These are phyloP conservation scores for Ormyrus rosae DNA, from an alignment of 2,888 invertebrate genomes.

Conservation along the genomic window DNA sequence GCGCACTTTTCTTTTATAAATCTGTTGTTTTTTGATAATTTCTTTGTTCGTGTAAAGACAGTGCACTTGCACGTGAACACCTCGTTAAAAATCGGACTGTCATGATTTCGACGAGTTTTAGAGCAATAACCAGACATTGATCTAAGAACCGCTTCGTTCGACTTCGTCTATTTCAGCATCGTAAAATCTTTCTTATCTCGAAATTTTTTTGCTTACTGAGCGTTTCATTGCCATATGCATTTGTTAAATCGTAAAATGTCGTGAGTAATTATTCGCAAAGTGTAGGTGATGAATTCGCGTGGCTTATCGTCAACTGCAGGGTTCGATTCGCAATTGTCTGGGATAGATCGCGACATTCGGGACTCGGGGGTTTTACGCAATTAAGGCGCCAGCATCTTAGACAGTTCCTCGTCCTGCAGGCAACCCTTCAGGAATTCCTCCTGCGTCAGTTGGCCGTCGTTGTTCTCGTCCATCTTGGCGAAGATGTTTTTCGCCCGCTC, in stretches of 20 bases:
- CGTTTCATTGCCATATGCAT: not conserved
- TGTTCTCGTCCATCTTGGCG: constrained; percentile 99
- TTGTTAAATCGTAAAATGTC: no score
- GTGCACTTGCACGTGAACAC: no score
- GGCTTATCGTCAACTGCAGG: not conserved
- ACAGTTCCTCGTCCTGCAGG: constrained; percentile 96
- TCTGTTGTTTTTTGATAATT: no score
- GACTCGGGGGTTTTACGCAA: constrained; percentile 68
- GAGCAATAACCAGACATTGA: no score
- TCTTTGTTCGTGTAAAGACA: no score
- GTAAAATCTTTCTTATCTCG: no score
- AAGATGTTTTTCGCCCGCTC: constrained; percentile 99
- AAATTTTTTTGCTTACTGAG: no score
- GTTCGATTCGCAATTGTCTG: constrained; percentile 1
- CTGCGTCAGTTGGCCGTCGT: constrained; percentile 98
- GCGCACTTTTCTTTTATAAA: no score
- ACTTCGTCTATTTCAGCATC: no score
- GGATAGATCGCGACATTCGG: constrained; percentile 21
- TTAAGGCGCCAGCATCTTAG: constrained; percentile 96
- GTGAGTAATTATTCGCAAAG: not conserved
- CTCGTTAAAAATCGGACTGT: no score
- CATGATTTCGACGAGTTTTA: no score
- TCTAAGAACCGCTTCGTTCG: no score
- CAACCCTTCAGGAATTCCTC: constrained; percentile 99
- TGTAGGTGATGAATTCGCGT: not conserved